Evolutionary conservation across 2,888 invertebrate species (phyloP), one percentile per base, ranked within the genome.

Genomic region (Thymelicus acteon): DNA sequence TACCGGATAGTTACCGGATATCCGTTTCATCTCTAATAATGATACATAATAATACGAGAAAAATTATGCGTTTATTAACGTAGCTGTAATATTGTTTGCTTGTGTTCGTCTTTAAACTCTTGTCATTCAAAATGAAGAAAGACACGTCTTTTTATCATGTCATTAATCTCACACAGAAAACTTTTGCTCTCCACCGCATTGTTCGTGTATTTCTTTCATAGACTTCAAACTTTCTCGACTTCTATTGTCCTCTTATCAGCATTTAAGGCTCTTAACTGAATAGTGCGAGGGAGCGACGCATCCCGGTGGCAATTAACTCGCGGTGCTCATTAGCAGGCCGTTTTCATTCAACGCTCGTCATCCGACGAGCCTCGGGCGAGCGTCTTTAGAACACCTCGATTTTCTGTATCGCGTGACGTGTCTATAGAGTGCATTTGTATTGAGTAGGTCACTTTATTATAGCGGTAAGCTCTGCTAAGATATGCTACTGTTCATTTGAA

Each of bases 241-340:
- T 48, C 69, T 49, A 84, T 87, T 85, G 85, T 85, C 77, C 77
- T 82, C 81, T 85, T 89, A 87, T 89, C 87, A 84, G 84, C 79
- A 82, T 84, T 82, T 82, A 80, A 81, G 78, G 76, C 77, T 78
- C 79, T 80, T 82, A 82, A 82, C 80, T 76, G 77, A 80, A 79
- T 77, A 81, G 83, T 81, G 80, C 72, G 79, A 75, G 78, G 78
- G 68, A 54, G 77, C 75, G 80, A 77, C 72, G 75, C 78, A 73
- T 75, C 76, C 81, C 81, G 73, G 77, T 81, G 78, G 85, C 63
- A 66, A 66, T 66, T 66, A 66, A 66, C 66, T 57, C 75, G 86
- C 86, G 83, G 83, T 85, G 85, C 89, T 92, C 91, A 91, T 91
- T 91, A 91, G 85, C 88, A 88, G 87, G 79, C 85, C 86, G 88